Base-by-base conservation (phyloP, 2,888 invertebrate species). In the Ditula angustiorana region DNA sequence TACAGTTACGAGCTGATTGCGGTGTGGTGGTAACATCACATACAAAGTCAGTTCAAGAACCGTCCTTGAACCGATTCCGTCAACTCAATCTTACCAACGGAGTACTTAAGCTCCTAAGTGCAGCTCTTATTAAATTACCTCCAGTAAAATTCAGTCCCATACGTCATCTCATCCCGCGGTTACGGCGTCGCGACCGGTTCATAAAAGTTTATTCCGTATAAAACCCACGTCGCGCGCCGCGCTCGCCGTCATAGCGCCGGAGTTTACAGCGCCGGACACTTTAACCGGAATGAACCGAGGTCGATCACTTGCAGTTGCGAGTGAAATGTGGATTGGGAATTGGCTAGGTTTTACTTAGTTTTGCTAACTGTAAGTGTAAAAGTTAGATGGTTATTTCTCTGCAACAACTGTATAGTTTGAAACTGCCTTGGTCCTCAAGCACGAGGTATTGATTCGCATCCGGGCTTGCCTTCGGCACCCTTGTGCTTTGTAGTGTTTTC, bases 121-220 rank as follows among this genome's bases (percentile, higher is more conserved):
- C 37, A 37, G 37, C 37, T 37, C 37, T 37, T 37, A 37, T 37
- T 37, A 37, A 37, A 37, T 37, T 37, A 37, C 37, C 37, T 37
- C n/a, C 37, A 16, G 37, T 37, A 37, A 37, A 37, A 37, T 37
- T 16, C 37, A 37, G 37, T 37, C 37, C 37, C 37, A 37, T 37
- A 37, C 37, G 37, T 37, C 37, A 37, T 37, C 37, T 37, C 37
- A 13, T 37, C 37, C 16, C 37, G 37, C 16, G 37, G 37, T 37
- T 16, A 37, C 37, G 5, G 37, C 37, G 37, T 37, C 16, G 37
- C 1, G 10, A 16, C 37, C 35, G 13, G 37, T 7, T 37, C 37
- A 37, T 16, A 37, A 37, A 37, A 37, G 13, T 37, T 37, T 37
- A 37, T 37, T 37, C 37, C 5, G 5, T n/a, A n/a, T n/a, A 30